Evolutionary conservation across 2,888 invertebrate genomes (phyloP), one percentile per base, ranked within the genome.

Genomic region (Macroteleia sp.): DNA sequence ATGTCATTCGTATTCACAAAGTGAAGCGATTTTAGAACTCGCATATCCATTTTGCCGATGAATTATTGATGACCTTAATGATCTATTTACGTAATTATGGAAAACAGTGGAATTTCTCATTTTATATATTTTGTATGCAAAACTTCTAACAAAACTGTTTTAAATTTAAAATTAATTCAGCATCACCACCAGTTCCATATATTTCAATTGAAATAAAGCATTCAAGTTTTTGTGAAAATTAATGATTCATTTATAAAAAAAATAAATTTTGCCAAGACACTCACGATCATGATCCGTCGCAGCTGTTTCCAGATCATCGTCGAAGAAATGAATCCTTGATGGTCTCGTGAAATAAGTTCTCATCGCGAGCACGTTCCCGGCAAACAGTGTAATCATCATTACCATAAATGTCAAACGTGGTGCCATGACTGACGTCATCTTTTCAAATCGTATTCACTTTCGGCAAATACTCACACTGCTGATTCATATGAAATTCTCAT

Each of bases 251-350:
- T n/a, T n/a, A n/a, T n/a, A n/a, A n/a, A n/a, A n/a, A n/a, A n/a
- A n/a, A n/a, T n/a, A n/a, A n/a, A n/a, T n/a, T n/a, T n/a, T n/a
- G n/a, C n/a, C n/a, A n/a, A n/a, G n/a, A n/a, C n/a, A 25, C 25
- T 61, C 46, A 66, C 66, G 50, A 56, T 81, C 78, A 30, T 83
- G 79, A 48, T 84, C 76, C 1, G 82, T 87, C 1, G 85, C 88
- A 4, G 87, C 84, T 0, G 83, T 74, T 17, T 84, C 83, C n/a
- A 82, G 81, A 74, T 89, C 89, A 1, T 86, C 86, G 3, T 61
- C 36, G 1, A 20, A n/a, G 14, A 81, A 86, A 25, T 84, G 78
- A 41, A 89, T 86, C 22, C 67, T 80, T 6, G 79, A 57, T 0
- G 87, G 86, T 28, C 41, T 57, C 9, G 82, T 76, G n/a, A 77